phyloP scores from a whole-genome alignment of 2,888 invertebrate species.

The Epirrita christyi region DNA sequence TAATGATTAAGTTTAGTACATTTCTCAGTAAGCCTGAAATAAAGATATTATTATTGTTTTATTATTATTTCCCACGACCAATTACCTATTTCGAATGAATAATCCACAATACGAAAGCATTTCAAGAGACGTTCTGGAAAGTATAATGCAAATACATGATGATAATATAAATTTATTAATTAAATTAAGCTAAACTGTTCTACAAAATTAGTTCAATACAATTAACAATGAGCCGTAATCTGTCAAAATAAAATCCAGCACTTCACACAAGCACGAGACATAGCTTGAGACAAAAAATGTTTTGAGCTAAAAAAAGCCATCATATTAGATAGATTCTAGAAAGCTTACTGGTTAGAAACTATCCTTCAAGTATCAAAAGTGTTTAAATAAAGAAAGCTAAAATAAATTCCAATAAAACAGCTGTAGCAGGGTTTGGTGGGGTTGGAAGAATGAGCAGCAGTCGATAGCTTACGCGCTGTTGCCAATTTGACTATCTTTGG shows the following conservation, averaged over 20 bases:
- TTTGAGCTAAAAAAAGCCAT: background rate
- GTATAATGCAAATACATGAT: background rate
- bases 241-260: background rate
- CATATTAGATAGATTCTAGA: slow-evolving; percentile 9
- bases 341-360: slow-evolving; percentile 18
- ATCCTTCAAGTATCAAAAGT: slow-evolving; percentile 14
- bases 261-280: background rate
- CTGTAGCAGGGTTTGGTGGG: background rate
- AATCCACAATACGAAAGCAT: background rate
- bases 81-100: too few relatives aligned
- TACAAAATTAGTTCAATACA: background rate
- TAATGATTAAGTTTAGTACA: too few relatives aligned
- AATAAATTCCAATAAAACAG: slow-evolving; percentile 13
- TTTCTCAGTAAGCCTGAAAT: too few relatives aligned
- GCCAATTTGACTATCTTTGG: too few relatives aligned
- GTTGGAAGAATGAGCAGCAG: background rate
- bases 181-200: background rate
- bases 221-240: background rate
- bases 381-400: slow-evolving; percentile 16
- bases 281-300: too few relatives aligned
- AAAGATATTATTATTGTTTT: too few relatives aligned
- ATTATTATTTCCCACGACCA: too few relatives aligned
- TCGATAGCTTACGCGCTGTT: too few relatives aligned
- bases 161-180: background rate
- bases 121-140: background rate